Percentiles rank a stretch among this genome's conserved stretches.
phyloP scores from a whole-genome alignment of 2,113 vertebrate genomes.

The Petrocephalus zakoni region DNA sequence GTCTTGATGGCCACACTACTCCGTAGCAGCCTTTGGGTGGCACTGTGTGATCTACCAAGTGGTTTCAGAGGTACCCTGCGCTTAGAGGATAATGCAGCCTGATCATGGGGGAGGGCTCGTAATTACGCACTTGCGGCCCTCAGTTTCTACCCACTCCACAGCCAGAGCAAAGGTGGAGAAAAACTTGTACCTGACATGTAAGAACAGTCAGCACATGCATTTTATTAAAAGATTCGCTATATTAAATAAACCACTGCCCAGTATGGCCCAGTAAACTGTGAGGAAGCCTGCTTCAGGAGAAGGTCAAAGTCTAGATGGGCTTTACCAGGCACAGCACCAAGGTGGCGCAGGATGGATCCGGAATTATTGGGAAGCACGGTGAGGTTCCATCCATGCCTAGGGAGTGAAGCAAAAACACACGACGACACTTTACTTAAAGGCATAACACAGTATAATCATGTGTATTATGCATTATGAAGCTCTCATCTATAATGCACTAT shows the following conservation, averaged over 20 bases:
- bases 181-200: background rate
- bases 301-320: constrained; percentile 18
- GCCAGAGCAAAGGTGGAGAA: background rate
- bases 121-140: background rate
- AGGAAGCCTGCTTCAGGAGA: background rate
- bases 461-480: too few relatives aligned
- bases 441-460: too few relatives aligned
- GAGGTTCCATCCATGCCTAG: constrained; percentile 86
- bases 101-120: background rate
- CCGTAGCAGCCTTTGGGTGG: background rate
- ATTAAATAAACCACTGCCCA: background rate
- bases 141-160: background rate
- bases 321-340: constrained; percentile 89
- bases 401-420: background rate
- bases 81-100: background rate
- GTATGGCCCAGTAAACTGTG: background rate
- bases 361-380: constrained; percentile 89
- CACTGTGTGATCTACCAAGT: background rate
- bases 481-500: too few relatives aligned
- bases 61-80: background rate
- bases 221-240: background rate
- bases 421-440: too few relatives aligned
- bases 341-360: constrained; percentile 86
- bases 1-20: background rate
- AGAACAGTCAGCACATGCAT: background rate